Base-by-base conservation (phyloP, 2,797 vertebrate genomes). In the Girardinus metallicus region DNA sequence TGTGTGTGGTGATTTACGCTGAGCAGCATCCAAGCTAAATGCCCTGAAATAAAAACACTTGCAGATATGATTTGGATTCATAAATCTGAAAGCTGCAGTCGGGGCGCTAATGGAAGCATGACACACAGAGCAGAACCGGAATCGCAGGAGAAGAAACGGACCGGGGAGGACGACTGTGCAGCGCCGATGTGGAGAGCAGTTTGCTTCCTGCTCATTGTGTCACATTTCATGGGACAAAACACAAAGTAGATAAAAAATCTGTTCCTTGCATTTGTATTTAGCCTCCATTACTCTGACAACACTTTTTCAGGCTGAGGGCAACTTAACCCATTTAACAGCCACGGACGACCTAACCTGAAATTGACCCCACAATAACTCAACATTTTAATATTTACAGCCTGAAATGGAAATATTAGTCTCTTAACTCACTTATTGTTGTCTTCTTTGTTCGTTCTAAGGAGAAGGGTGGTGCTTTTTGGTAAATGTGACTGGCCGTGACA, bases 81-180 rank as follows among this genome's bases (percentile, higher is more conserved):
- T 53, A 62, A 60, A 76, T 80, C 6, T 15, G 39, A 66, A 81
- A 86, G 78, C 44, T 44, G n/a, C 64, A 77, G 77, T 78, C 29
- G 71, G 77, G 77, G 71, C 46, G 49, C 57, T 79, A 72, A 75
- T 51, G 79, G 18, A 49, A 47, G 41, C 46, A 0, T 15, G 73
- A 26, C 29, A 73, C 77, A 83, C 81, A 41, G 34, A 62, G 64
- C 66, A 44, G 80, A 84, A 70, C 72, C 10, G 51, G 77, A 71
- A 71, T 44, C 10, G 44, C 44, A 10, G 60, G 62, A 18, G 66
- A 34, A 16, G 21, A 70, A 70, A 23, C 49, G 7, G 66, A 26
- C 1, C 23, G 13, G 36, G 21, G 64, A 9, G 8, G 66, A 68
- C 2, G 39, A 41, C 41, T 13, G 5, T 31, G 5, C 36, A 9